Evolutionary conservation across 2,888 invertebrate species (phyloP).

Genomic region (Temnothorax rugatulus): DNA sequence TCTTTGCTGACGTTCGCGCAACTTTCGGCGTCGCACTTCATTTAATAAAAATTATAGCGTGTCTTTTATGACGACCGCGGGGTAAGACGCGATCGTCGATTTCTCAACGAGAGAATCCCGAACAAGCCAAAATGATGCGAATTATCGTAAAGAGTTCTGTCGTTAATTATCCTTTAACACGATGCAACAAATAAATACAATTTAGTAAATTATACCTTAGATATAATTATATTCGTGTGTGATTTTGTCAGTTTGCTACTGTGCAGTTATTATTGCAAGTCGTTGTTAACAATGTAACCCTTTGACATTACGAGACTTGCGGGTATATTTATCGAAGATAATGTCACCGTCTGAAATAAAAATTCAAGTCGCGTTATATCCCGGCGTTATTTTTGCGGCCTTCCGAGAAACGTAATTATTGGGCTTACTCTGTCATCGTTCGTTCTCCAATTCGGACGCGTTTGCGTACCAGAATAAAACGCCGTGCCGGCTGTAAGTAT

Average conservation of each 20-base stretch:
- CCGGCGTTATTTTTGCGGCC: constrained; percentile 40
- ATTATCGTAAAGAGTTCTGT: not conserved
- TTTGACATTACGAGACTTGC: constrained; percentile 41
- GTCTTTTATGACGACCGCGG: not conserved
- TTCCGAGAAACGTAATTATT: constrained; percentile 49
- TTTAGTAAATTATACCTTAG: not conserved
- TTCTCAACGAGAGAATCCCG: not conserved
- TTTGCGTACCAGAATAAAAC: constrained; percentile 59
- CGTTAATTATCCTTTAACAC: not conserved
- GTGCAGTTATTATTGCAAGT: constrained; percentile 37
- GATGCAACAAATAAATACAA: not conserved
- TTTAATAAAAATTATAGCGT: constrained; percentile 8
- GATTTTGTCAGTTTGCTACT: not conserved
- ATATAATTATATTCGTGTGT: not conserved
- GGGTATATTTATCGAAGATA: constrained; percentile 45
- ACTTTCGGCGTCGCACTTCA: constrained; percentile 10
- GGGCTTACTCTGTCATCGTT: constrained; percentile 18
- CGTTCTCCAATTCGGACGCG: constrained; percentile 37
- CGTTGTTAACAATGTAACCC: constrained; percentile 32
- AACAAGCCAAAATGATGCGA: not conserved
- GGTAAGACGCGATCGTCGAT: not conserved
- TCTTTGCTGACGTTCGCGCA: constrained; percentile 16
- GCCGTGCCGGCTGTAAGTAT: not conserved
- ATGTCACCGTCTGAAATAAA: constrained; percentile 46
- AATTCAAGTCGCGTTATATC: constrained; percentile 21